phyloP scores from a whole-genome alignment of 53 echinoderm and acorn worm species.

The Crossaster papposus region DNA sequence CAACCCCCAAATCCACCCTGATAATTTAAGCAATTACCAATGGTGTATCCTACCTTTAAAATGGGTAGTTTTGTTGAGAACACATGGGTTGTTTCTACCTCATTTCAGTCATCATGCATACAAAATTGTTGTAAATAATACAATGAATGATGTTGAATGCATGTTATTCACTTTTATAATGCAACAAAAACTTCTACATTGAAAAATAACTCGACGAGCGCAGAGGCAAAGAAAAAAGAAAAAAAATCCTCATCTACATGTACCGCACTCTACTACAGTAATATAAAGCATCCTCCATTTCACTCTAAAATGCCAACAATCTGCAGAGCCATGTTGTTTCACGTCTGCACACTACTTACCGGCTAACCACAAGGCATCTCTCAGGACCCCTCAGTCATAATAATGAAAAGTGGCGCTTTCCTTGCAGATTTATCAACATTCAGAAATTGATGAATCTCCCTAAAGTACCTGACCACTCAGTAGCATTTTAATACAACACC shows the following conservation, averaged over 20 bases:
- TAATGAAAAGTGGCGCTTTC: slow-evolving; percentile 28
- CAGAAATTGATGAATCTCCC: slow-evolving; percentile 14
- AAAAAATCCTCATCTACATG: not conserved
- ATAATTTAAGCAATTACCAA: too few species aligned
- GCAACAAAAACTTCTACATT: too few species aligned
- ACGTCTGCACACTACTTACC: not conserved
- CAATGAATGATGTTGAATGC: too few species aligned
- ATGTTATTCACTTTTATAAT: too few species aligned
- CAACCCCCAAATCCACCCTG: too few species aligned
- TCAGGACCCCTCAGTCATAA: slow-evolving; percentile 10
- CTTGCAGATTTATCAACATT: slow-evolving; percentile 45
- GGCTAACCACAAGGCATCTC: not conserved
- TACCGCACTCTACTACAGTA: not conserved
- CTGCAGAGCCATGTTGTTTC: not conserved
- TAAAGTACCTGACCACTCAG: slow-evolving; percentile 12
- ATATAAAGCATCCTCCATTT: not conserved
- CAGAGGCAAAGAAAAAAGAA: not conserved
- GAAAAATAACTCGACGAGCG: not conserved
- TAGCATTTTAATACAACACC: not conserved
- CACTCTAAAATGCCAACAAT: not conserved
- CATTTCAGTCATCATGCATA: not conserved
- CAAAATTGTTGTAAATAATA: not conserved
- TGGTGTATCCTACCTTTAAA: too few species aligned
- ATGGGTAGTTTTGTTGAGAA: too few species aligned
- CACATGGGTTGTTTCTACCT: too few species aligned